These are phyloP conservation scores for Oceanodroma tethys DNA, from an alignment of 2,113 vertebrate genomes.

Conservation along the genomic window DNA sequence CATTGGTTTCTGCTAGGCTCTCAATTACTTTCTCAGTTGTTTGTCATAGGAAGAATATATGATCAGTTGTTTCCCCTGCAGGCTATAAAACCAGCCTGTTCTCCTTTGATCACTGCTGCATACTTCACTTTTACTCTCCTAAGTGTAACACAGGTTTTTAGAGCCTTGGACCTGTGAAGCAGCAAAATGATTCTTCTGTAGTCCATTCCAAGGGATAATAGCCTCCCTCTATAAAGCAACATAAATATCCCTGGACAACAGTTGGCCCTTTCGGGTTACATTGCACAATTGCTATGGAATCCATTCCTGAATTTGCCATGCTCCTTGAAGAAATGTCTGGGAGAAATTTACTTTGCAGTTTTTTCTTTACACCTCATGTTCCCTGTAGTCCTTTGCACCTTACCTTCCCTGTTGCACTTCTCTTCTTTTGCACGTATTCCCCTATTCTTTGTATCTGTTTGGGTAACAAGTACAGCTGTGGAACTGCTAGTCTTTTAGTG, in stretches of 20 bases:
- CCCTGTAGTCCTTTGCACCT: not conserved
- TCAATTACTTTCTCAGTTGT: constrained; percentile 71
- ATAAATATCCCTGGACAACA: constrained; percentile 56
- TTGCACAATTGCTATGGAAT: not conserved
- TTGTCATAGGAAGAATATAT: constrained; percentile 70
- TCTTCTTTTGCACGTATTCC: not conserved
- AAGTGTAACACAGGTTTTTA: constrained; percentile 46
- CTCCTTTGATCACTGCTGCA: constrained; percentile 69
- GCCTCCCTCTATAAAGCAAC: constrained; percentile 19
- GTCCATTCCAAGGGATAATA: constrained; percentile 43
- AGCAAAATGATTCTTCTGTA: constrained; percentile 56
- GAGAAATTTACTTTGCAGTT: not conserved
- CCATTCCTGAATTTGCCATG: not conserved
- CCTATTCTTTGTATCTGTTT: not conserved
- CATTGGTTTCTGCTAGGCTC: constrained; percentile 64
- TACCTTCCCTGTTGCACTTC: not conserved
- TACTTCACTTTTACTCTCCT: constrained; percentile 64
- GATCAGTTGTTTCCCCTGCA: constrained; percentile 65
- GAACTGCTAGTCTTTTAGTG: not conserved
- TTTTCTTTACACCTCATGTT: not conserved
- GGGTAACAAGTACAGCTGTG: not conserved
- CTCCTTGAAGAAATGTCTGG: not conserved
- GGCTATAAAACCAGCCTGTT: constrained; percentile 60
- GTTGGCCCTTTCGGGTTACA: not conserved
- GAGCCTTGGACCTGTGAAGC: constrained; percentile 28